These are phyloP conservation scores for Vultur gryphus DNA, from an alignment of 2,797 vertebrate genomes.

Conservation along the genomic window DNA sequence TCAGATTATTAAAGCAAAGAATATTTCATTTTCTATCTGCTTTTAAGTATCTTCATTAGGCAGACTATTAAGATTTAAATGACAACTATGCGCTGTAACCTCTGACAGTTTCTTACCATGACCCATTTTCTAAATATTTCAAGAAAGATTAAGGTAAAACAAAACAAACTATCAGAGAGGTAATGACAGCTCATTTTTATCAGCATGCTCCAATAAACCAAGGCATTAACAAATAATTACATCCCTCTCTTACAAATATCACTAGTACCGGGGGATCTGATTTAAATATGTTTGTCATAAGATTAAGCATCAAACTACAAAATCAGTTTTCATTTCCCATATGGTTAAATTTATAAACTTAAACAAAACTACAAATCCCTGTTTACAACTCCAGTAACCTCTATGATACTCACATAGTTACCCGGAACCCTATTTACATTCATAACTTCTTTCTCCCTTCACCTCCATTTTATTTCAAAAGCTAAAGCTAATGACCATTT, in stretches of 20 bases:
- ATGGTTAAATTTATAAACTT: background rate
- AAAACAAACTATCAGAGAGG: conserved; percentile 17
- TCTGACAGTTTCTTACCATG: background rate
- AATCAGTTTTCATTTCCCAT: background rate
- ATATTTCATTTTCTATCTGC: background rate
- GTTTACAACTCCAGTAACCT: background rate
- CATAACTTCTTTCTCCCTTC: background rate
- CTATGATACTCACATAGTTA: background rate
- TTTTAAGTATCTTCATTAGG: background rate
- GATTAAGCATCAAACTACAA: background rate
- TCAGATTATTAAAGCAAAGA: background rate
- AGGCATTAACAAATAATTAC: conserved; percentile 45
- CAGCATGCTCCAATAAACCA: conserved; percentile 7
- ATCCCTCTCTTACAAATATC: background rate
- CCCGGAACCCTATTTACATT: background rate
- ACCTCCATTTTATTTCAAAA: background rate
- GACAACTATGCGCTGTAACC: background rate
- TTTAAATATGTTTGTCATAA: background rate
- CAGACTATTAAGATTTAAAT: background rate
- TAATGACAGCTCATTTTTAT: background rate
- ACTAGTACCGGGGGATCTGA: background rate
- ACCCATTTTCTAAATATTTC: conserved; percentile 7
- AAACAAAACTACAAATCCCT: background rate
- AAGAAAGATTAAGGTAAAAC: background rate
- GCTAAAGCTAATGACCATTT: background rate